phyloP scores from a whole-genome alignment of 2,113 vertebrate species.

The Heptranchias perlo region DNA sequence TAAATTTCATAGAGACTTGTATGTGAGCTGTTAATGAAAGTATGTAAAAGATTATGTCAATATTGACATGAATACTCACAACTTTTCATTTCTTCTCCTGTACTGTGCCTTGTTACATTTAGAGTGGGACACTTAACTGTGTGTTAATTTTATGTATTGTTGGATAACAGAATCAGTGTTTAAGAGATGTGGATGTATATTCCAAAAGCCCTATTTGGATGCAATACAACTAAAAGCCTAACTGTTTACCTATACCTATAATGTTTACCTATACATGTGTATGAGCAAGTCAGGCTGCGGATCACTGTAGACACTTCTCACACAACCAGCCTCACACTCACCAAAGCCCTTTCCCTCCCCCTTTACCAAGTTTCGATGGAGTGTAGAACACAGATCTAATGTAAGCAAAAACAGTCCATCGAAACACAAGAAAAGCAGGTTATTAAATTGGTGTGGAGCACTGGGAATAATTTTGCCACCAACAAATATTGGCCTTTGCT shows the following conservation, averaged over 20 bases:
- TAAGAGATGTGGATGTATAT: no score
- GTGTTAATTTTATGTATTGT: neutral
- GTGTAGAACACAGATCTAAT: neutral
- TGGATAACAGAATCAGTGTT: no score
- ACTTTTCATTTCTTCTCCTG: neutral
- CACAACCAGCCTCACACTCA: no score
- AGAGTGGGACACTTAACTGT: neutral
- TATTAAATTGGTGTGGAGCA: neutral
- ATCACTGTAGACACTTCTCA: no score
- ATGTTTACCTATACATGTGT: no score
- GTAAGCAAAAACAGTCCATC: neutral
- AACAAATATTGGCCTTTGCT: neutral
- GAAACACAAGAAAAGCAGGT: neutral
- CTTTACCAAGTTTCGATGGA: neutral
- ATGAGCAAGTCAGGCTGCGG: no score
- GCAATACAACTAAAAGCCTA: no score
- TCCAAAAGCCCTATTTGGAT: no score
- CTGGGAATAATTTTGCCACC: neutral
- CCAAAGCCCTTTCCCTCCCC: no score
- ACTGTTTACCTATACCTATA: no score
- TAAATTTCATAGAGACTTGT: conserved; percentile 13
- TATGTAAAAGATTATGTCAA: neutral
- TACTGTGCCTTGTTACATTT: neutral
- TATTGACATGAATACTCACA: neutral
- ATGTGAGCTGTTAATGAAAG: conserved; percentile 5